These are phyloP conservation scores for Oreotrochilus melanogaster DNA, from an alignment of 2,113 vertebrate genomes.

Conservation along the genomic window DNA sequence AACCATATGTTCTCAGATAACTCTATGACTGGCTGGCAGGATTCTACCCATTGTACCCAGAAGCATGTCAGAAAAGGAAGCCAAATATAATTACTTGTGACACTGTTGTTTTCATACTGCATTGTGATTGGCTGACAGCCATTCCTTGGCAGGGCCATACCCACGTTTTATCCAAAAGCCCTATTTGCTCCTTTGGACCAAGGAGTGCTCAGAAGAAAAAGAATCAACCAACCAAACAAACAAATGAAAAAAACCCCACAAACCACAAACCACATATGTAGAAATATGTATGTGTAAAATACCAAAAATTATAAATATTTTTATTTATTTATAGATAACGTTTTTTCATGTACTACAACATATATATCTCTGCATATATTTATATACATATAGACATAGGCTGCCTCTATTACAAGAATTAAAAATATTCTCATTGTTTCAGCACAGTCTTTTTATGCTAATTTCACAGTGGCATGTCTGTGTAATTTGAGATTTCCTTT, in stretches of 20 bases:
- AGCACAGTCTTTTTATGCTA: background rate
- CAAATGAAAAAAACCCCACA: no score
- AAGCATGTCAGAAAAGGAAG: background rate
- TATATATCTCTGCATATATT: no score
- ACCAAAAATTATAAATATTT: background rate
- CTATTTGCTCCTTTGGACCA: background rate
- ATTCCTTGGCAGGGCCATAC: background rate
- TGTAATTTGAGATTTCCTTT: constrained; percentile 17
- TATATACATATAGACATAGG: background rate
- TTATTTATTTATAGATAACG: background rate
- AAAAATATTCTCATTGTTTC: background rate
- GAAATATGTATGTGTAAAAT: background rate
- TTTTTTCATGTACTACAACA: no score
- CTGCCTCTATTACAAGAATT: background rate
- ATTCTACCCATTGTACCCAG: background rate
- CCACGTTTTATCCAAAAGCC: accelerated
- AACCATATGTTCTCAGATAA: background rate
- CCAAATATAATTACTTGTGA: background rate
- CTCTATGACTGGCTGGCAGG: background rate
- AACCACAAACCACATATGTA: no score
- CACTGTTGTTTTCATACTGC: background rate
- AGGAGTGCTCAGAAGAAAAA: background rate
- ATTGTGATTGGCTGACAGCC: background rate
- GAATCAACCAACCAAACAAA: no score
- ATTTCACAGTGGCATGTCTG: background rate